Percentiles rank a stretch among this genome's conserved stretches.
Conservation (phyloP, 2,888 invertebrate genomes). For the Sinodicranocentrus sp. region DNA sequence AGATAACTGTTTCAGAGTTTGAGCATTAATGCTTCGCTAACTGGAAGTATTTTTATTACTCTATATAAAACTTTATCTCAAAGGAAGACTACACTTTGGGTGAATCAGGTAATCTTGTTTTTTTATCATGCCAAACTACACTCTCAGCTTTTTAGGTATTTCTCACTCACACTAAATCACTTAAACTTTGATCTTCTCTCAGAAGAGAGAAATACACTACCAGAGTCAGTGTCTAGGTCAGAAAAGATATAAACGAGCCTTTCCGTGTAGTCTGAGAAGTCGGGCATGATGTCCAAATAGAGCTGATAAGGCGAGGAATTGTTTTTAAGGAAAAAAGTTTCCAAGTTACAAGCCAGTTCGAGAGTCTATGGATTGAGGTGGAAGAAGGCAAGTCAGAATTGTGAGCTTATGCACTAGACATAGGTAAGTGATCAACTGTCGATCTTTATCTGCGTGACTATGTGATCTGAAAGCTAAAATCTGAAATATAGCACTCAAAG, state of each 20-base stretch:
- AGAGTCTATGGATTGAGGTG: no score
- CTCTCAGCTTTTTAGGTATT: neutral
- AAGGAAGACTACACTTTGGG: no score
- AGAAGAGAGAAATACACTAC: constrained; percentile 1
- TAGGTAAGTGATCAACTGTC: neutral
- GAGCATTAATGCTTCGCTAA: no score
- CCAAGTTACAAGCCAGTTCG: neutral
- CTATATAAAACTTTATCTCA: no score
- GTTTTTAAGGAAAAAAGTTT: neutral
- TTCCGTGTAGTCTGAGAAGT: neutral
- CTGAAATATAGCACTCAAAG: constrained; percentile 5
- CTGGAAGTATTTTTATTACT: no score
- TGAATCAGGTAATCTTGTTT: no score
- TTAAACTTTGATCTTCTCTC: neutral
- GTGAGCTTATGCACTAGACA: no score
- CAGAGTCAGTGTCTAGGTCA: constrained; percentile 40
- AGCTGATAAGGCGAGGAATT: neutral
- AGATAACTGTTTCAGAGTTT: no score
- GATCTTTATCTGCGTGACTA: neutral
- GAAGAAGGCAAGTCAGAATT: no score
- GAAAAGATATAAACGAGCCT: neutral
- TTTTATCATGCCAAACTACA: neutral
- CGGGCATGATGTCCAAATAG: neutral
- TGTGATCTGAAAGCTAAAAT: constrained; percentile 30
- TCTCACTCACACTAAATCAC: constrained; percentile 18